Evolutionary conservation across 2,888 invertebrate genomes (phyloP).

Genomic region (Leucania comma): DNA sequence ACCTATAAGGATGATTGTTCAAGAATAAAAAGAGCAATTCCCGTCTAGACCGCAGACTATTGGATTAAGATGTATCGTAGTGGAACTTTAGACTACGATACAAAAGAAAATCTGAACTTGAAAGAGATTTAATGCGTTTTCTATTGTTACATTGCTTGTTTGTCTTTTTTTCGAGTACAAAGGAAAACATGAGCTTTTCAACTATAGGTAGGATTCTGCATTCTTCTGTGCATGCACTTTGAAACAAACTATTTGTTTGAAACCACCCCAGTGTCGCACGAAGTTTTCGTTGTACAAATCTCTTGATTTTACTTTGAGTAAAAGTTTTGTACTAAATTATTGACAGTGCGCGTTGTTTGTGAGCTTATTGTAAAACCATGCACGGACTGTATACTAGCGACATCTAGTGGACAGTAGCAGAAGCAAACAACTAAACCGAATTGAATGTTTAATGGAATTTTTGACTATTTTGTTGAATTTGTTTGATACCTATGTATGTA

Average conservation of each 20-base stretch:
- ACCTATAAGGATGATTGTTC: conserved; percentile 18
- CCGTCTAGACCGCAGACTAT: conserved; percentile 68
- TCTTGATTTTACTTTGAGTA: neutral
- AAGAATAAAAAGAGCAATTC: conserved; percentile 50
- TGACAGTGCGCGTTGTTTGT: neutral
- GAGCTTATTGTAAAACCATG: neutral
- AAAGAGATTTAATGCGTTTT: conserved; percentile 44
- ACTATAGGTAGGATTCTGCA: neutral
- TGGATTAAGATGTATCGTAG: conserved; percentile 67
- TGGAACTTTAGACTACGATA: conserved; percentile 39
- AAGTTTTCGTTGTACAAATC: neutral
- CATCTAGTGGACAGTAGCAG: conserved; percentile 75
- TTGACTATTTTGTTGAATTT: neutral
- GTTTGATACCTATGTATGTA: too few species aligned
- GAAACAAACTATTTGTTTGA: conserved; percentile 1
- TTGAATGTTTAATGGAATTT: neutral
- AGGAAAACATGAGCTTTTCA: conserved; percentile 26
- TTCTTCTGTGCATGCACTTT: neutral
- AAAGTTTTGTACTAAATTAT: neutral
- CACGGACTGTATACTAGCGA: conserved; percentile 48
- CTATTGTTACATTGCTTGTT: conserved; percentile 35
- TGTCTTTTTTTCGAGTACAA: conserved; percentile 13
- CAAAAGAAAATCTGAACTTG: conserved; percentile 49
- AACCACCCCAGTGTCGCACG: neutral
- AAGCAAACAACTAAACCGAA: neutral